A percentile compares a stretch with the other conserved stretches of the same genome.
These are phyloP conservation scores for Callimorpha dominula DNA, from an alignment of 2,888 invertebrate genomes.

Conservation along the genomic window DNA sequence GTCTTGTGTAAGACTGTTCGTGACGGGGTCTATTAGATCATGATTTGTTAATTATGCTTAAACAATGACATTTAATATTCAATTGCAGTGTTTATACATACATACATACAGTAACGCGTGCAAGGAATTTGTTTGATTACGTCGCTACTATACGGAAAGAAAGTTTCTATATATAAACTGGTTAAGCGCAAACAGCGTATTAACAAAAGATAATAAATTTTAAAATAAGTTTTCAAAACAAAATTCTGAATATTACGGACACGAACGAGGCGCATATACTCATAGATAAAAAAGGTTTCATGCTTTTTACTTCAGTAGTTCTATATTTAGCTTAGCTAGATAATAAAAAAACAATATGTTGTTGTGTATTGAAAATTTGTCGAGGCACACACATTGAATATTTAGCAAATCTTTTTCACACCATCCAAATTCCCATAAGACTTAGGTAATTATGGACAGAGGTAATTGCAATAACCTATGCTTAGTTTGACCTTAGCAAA, in stretches of 20 bases:
- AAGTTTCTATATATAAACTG: conserved; percentile 10
- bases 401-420: conserved; percentile 25
- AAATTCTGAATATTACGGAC: not conserved
- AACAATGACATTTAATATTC: conserved; percentile 16
- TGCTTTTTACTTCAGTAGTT: too few species aligned
- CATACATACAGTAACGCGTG: not conserved
- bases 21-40: conserved; percentile 10
- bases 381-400: conserved; percentile 2
- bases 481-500: conserved; percentile 56
- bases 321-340: not conserved
- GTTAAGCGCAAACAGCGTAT: not conserved
- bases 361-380: not conserved
- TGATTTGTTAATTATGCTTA: conserved; percentile 16
- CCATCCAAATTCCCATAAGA: conserved; percentile 31
- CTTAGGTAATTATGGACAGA: conserved; percentile 28
- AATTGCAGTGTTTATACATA: conserved; percentile 10
- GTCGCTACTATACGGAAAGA: conserved; percentile 9
- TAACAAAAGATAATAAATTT: not conserved
- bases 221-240: not conserved
- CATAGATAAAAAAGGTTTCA: not conserved
- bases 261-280: not conserved
- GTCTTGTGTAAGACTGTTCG: conserved; percentile 10
- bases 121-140: conserved; percentile 3
- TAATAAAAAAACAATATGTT: not conserved
- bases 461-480: conserved; percentile 41